Evolutionary conservation across 2,888 invertebrate species (phyloP).

Genomic region (Lepidocyrtinus sp.): DNA sequence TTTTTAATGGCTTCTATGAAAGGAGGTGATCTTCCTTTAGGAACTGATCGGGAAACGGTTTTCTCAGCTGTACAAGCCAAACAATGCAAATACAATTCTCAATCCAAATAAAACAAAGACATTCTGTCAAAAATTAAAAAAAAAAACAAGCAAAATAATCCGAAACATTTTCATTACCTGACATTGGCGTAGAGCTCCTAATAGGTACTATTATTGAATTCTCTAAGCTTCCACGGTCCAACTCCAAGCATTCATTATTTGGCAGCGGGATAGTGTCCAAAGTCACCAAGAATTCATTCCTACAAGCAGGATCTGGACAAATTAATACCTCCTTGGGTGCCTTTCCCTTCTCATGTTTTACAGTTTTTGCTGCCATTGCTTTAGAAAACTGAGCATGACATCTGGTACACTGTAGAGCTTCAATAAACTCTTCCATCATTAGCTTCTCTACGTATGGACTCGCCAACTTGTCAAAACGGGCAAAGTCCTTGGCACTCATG

Average conservation of each 20-base stretch:
- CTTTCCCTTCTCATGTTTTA: conserved; percentile 59
- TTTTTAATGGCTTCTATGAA: conserved; percentile 55
- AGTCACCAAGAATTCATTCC: conserved; percentile 64
- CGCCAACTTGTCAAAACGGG: conserved; percentile 63
- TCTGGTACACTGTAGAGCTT: conserved; percentile 68
- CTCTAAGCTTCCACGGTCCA: conserved; percentile 54
- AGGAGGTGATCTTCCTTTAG: conserved; percentile 59
- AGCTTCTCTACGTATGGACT: conserved; percentile 64
- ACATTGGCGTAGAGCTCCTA: conserved; percentile 63
- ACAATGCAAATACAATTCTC: not conserved
- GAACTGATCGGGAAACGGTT: conserved; percentile 55
- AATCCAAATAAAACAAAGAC: conserved; percentile 15
- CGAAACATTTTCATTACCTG: conserved; percentile 57
- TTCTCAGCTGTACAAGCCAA: conserved; percentile 28
- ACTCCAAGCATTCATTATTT: conserved; percentile 67
- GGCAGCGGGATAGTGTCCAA: conserved; percentile 65
- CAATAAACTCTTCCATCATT: conserved; percentile 68
- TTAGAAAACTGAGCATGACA: conserved; percentile 68
- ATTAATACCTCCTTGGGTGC: conserved; percentile 63
- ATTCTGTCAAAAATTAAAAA: not conserved
- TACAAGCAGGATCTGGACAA: conserved; percentile 67
- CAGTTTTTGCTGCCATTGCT: conserved; percentile 58
- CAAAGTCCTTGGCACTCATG: conserved; percentile 66
- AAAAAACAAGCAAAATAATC: not conserved
- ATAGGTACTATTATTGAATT: conserved; percentile 45